Conservation (phyloP, 2,113 vertebrate genomes). For the Propithecus coquereli region DNA sequence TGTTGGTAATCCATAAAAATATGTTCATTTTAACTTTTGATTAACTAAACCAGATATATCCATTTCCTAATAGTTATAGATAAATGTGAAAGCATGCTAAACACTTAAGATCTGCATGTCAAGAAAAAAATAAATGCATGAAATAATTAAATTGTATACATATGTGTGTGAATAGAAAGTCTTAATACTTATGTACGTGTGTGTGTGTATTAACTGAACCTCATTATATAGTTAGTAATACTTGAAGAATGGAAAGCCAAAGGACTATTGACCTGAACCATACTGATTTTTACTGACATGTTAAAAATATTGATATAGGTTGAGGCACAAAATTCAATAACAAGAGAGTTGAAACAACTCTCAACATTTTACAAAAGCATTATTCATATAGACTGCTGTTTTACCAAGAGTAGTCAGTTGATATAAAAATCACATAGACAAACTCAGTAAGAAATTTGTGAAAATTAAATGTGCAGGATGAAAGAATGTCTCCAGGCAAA, state of each 20-base stretch:
- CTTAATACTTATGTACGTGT: not conserved
- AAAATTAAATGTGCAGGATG: slow-evolving; percentile 24
- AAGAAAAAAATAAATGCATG: not conserved
- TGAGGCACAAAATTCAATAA: slow-evolving; percentile 16
- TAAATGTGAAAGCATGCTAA: not conserved
- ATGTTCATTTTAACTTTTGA: not conserved
- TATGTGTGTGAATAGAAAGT: not conserved
- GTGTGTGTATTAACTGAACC: not conserved
- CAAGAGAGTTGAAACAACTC: not conserved
- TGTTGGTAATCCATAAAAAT: not conserved
- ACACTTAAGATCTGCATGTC: not conserved
- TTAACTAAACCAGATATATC: not conserved
- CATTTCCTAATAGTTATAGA: not conserved
- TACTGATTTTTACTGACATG: not conserved
- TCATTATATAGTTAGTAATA: not conserved
- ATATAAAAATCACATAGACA: slow-evolving; percentile 8
- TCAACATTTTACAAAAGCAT: not conserved
- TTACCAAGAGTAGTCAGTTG: not conserved
- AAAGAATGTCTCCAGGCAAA: slow-evolving; percentile 32
- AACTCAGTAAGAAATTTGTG: slow-evolving; percentile 14
- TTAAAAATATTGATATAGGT: not conserved
- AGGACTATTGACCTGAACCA: not conserved
- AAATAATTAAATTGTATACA: not conserved
- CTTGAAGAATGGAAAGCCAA: not conserved
- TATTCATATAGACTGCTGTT: not conserved